Evolutionary conservation across 2,797 vertebrate species (phyloP), one percentile per base, ranked within the genome.

Genomic region (Kryptolebias ocellatus): DNA sequence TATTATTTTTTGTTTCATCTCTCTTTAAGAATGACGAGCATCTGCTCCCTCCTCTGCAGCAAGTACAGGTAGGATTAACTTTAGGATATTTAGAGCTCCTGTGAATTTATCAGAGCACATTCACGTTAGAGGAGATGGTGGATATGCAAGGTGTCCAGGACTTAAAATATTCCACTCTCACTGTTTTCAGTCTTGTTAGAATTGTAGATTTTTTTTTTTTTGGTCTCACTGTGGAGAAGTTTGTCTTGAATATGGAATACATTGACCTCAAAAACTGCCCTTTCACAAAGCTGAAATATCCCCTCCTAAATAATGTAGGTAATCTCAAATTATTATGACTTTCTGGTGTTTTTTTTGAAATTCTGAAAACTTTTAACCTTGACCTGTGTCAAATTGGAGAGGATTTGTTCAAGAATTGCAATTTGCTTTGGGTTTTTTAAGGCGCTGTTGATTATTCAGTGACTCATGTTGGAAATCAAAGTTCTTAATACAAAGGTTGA

Each of bases 41-140:
- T 97, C 89, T 99, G 97, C 92, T 98, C 97, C 77, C 92, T 99
- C 83, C 95, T 99, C 93, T 98, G 96, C 96, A 84, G 96, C 89
- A 96, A 95, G 91, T 98, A 96, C 96, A 98, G 97, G 97, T 99
- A 99, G 86, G 94, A 72, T 52, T 71, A 65, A 69, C 73, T 27
- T 60, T 76, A 50, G 64, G 60, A 72, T 72, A 58, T 37, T 37
- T 12, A 45, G 8, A 66, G 59, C 31, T 61, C 51, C 18, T 67
- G 17, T 83, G 61, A 72, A 67, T 74, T 63, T 27, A 57, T 76
- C 72, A 52, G 47, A 80, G 12, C 58, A 58, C 15, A 50, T 46
- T 74, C 66, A 16, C 52, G 55, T 28, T 18, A 52, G 27, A 57
- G 29, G 47, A 37, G 39, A 42, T 11, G 44, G 53, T 59, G n/a